Percentiles rank a stretch among this genome's conserved stretches.
phyloP scores from a whole-genome alignment of 2,113 vertebrate species.

The Tringa solitaria region DNA sequence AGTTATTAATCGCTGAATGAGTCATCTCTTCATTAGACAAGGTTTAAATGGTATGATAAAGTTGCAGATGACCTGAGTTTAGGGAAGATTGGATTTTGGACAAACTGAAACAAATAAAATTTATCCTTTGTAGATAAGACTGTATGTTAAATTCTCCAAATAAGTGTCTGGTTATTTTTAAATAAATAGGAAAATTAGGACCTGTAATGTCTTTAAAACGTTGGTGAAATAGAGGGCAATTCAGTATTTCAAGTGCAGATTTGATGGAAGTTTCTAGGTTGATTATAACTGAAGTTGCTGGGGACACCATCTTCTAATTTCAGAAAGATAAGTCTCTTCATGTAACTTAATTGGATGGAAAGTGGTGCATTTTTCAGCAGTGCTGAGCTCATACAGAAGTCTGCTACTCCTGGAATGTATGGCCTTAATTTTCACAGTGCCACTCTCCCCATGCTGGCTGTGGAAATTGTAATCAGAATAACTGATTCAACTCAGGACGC shows the following conservation, averaged over 20 bases:
- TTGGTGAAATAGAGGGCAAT: neutral
- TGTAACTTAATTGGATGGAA: neutral
- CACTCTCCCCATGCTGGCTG: neutral
- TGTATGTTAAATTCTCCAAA: neutral
- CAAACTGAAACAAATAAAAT: no score
- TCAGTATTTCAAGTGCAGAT: neutral
- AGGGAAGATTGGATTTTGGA: no score
- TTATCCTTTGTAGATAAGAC: neutral
- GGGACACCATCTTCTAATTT: neutral
- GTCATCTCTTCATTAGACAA: neutral
- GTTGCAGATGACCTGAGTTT: neutral
- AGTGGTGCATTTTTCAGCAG: neutral
- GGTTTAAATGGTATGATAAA: neutral
- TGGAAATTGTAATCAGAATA: neutral
- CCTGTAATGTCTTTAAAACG: neutral
- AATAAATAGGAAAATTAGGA: neutral
- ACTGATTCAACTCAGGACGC: neutral
- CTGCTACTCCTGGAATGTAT: neutral
- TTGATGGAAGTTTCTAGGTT: neutral
- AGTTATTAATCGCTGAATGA: slow-evolving; percentile 23
- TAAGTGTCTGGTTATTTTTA: neutral
- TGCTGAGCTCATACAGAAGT: neutral
- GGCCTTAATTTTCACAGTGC: neutral
- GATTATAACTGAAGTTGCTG: neutral
- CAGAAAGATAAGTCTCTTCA: neutral